Base-by-base conservation (phyloP, 2,797 vertebrate genomes). In the Hephaestus fuliginosus region DNA sequence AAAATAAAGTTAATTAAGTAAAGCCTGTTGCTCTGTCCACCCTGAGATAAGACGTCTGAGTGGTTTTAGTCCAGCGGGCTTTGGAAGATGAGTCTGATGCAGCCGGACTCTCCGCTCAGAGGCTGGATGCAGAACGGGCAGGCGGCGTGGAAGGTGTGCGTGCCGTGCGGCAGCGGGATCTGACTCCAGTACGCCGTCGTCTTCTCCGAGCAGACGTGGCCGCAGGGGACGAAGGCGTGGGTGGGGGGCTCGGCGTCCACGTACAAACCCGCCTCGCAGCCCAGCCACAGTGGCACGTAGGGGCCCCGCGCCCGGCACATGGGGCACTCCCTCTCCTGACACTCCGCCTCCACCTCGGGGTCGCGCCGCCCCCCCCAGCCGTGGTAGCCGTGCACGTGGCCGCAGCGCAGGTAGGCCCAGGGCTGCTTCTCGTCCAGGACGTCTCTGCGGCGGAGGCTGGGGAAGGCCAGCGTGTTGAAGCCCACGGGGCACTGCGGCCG, bases 51-150 rank as follows among this genome's bases (percentile, higher is more conserved):
- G 51, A 39, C 13, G 71, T 76, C 69, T 2, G 2, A 39, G 36
- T 3, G 12, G 62, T 13, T 57, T 76, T 95, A 98, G 95, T 99
- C 97, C 79, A 97, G 95, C 68, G 97, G 96, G 92, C 97, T 97
- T 88, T 98, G 98, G 93, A 99, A 99, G 92, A 99, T 98, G 79
- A 99, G 97, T 93, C 96, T 96, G 90, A 98, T 91, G 87, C 94
- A 96, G 74, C 96, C 95, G 80, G 94, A 91, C 89, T 97, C 97
- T 17, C 94, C 96, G 73, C 92, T 93, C 86, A 98, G 96, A 77
- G 97, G 97, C 93, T 96, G 96, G 4, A 97, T 94, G n/a, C 98
- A 99, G 94, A 99, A 99, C 0, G 98, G 98, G 82, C 98, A 99
- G 80, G 97, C 96, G 25, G 97, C 95, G 2, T 97, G 97, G 70